A percentile compares a stretch with the other conserved stretches of the same genome.
Evolutionary conservation across 2,888 invertebrate genomes (phyloP).

Genomic region (Rhamnusium bicolor): DNA sequence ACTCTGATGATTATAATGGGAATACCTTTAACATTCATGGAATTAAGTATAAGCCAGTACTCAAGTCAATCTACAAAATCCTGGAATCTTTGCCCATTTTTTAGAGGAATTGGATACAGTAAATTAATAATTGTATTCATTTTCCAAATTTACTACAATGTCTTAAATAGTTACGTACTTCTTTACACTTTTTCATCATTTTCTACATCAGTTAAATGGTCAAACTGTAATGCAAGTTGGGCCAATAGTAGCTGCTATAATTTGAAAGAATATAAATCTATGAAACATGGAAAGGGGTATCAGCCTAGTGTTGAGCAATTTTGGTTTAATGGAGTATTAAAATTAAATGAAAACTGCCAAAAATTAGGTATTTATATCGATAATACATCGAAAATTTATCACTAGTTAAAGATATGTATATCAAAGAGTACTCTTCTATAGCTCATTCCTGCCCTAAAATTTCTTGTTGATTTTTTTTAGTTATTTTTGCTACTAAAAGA

Average conservation of each 20-base stretch:
- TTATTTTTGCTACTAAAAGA: too few relatives aligned
- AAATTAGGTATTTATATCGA: constrained; percentile 30
- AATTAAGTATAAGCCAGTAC: constrained; percentile 41
- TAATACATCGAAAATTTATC: too few relatives aligned
- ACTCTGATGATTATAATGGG: constrained; percentile 38
- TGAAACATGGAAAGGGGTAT: not conserved
- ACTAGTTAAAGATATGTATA: too few relatives aligned
- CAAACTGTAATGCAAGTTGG: not conserved
- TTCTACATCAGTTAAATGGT: constrained; percentile 26
- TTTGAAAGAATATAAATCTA: not conserved
- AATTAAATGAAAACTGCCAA: not conserved
- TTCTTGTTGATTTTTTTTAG: too few relatives aligned
- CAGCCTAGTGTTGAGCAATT: constrained; percentile 35
- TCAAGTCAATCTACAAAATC: constrained; percentile 35
- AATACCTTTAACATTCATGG: constrained; percentile 40
- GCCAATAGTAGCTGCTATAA: constrained; percentile 15
- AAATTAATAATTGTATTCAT: constrained; percentile 31
- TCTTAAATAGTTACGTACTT: constrained; percentile 37
- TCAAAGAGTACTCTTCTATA: too few relatives aligned
- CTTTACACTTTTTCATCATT: constrained; percentile 37
- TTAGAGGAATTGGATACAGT: constrained; percentile 31
- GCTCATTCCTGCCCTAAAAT: too few relatives aligned
- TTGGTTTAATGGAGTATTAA: constrained; percentile 37
- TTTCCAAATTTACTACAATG: constrained; percentile 42
- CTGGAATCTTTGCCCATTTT: constrained; percentile 43